Conservation (phyloP, 2,113 vertebrate species). For the Chrysemys picta region DNA sequence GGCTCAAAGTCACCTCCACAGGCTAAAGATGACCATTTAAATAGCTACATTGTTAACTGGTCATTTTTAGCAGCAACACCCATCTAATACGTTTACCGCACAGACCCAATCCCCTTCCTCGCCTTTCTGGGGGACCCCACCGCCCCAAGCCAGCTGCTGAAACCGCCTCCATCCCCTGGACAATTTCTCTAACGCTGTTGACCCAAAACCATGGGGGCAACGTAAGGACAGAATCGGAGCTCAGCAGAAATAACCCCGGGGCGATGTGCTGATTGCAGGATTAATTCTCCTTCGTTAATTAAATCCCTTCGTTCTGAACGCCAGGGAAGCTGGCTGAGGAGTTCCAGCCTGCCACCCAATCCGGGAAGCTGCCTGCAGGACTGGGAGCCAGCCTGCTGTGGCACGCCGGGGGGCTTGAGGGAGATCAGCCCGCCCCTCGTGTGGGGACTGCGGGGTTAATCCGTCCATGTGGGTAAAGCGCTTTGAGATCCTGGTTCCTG, state of each 20-base stretch:
- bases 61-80: neutral
- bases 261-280: neutral
- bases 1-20: neutral
- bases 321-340: neutral
- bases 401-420: neutral
- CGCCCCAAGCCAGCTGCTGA: neutral
- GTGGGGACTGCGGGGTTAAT: neutral
- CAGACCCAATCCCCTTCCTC: neutral
- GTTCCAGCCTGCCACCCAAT: neutral
- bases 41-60: neutral
- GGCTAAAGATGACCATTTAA: neutral
- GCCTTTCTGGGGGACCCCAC: neutral
- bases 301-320: neutral
- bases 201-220: neutral
- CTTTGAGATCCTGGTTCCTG: neutral
- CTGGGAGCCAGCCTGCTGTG: neutral
- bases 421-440: neutral
- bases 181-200: neutral
- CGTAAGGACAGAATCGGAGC: neutral
- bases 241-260: neutral
- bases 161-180: neutral
- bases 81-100: neutral
- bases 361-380: neutral
- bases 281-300: neutral
- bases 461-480: neutral